phyloP scores from a whole-genome alignment of 1,140 invertebrate genomes.

The Drosophila repleta region DNA sequence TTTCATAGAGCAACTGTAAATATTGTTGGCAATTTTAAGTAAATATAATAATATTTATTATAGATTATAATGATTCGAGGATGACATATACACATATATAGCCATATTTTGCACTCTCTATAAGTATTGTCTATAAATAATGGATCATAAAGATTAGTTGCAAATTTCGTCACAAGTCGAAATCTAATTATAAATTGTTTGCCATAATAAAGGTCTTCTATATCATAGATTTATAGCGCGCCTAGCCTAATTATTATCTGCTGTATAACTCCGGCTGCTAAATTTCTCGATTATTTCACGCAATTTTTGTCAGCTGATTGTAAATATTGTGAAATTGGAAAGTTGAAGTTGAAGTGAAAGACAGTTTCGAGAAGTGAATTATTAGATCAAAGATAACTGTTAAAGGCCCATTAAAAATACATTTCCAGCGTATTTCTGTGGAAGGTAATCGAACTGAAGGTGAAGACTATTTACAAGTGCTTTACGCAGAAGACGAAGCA shows the following conservation, averaged over 20 bases:
- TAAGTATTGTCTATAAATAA: too few species aligned
- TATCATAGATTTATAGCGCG: neutral
- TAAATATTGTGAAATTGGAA: slow-evolving; percentile 17
- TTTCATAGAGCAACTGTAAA: too few species aligned
- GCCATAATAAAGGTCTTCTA: neutral
- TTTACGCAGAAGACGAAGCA: neutral
- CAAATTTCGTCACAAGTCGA: neutral
- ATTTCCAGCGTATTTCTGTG: neutral
- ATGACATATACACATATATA: too few species aligned
- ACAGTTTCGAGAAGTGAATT: neutral
- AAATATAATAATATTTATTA: too few species aligned
- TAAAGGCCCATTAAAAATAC: neutral
- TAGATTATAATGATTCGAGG: too few species aligned
- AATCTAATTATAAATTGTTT: slow-evolving; percentile 2
- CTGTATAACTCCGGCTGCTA: neutral
- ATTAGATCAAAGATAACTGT: neutral
- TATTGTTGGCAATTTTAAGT: too few species aligned
- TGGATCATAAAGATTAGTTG: too few species aligned
- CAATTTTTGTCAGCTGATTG: slow-evolving; percentile 4
- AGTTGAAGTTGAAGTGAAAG: slow-evolving; percentile 8
- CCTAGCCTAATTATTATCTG: slow-evolving; percentile 1
- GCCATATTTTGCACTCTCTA: too few species aligned
- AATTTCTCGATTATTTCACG: slow-evolving; percentile 2
- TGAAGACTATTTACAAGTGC: neutral
- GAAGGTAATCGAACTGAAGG: slow-evolving; percentile 6